Conservation (phyloP, 2,113 vertebrate species). For the Lonchura striata region DNA sequence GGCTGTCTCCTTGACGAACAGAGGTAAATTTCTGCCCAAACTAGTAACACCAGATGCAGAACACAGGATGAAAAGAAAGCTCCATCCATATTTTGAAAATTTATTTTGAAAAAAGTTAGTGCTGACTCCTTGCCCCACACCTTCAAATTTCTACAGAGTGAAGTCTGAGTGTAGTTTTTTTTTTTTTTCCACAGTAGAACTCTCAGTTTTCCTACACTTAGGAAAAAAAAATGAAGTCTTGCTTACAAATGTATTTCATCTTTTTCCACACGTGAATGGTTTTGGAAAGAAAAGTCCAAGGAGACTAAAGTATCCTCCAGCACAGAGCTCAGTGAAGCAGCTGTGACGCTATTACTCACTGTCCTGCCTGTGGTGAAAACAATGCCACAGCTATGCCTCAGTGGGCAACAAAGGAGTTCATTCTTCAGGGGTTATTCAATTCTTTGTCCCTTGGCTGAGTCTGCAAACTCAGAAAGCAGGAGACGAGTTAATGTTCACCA, state of each 20-base stretch:
- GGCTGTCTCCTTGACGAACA: not conserved
- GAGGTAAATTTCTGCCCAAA: not conserved
- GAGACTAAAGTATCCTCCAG: constrained; percentile 17
- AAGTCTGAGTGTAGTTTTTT: not conserved
- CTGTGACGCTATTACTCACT: constrained; percentile 20
- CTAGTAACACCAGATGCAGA: not conserved
- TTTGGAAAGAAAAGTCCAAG: constrained; percentile 27
- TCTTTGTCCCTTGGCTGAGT: not conserved
- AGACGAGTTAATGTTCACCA: not conserved
- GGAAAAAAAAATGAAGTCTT: not conserved
- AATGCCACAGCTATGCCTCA: constrained; percentile 56
- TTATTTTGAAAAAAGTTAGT: not conserved
- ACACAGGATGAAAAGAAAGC: not conserved
- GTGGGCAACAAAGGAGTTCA: constrained; percentile 48
- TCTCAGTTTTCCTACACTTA: not conserved
- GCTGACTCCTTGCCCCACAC: not conserved
- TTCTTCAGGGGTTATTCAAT: constrained; percentile 32
- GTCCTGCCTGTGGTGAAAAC: constrained; percentile 27
- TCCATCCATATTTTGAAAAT: not conserved
- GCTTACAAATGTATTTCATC: constrained; percentile 51
- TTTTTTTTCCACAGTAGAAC: not conserved
- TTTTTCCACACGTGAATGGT: not conserved
- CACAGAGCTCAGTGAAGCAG: constrained; percentile 40
- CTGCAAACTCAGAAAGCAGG: constrained; percentile 2
- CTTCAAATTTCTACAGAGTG: not conserved